Base-by-base conservation (phyloP, 2,797 vertebrate genomes). In the Trichosurus vulpecula region DNA sequence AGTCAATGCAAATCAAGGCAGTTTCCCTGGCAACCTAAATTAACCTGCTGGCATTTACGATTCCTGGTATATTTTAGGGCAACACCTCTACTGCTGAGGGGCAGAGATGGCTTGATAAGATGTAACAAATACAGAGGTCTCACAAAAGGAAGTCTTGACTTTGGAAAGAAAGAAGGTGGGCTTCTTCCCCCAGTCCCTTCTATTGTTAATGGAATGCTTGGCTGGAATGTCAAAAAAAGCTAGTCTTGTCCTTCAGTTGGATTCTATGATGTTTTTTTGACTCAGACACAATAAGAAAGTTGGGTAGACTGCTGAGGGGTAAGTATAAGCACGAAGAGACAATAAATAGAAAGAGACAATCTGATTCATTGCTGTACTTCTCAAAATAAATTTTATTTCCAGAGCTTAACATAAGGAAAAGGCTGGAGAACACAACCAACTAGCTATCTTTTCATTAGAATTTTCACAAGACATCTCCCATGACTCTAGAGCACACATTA, bases 11-110 rank as follows among this genome's bases (percentile, higher is more conserved):
- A 97, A 97, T 96, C 91, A 52, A 61, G 90, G 19, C 94, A 90
- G 95, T 97, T 96, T 96, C 97, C 95, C 54, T 93, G 91, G 95
- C 93, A 97, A 97, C 95, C 51, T 16, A 52, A 96, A 92, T 94
- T 94, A 94, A 93, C 92, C 93, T 16, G 2, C 61, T 54, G 52
- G 61, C 90, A 90, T 94, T 96, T 93, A 61, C 16, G 56, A 52
- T 35, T 54, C 89, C 89, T 90, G 56, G 61, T 31, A 93, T n/a
- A 90, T 94, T 95, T 95, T 92, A 93, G 51, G 54, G 94, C 61
- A 94, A 51, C 87, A 90, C 51, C 25, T 41, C 58, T 91, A 61
- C 29, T 81, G 87, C n/a, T 96, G 29, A 93, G 57, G 87, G 66
- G 91, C 14, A 8, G 57, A 92, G 90, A 55, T 53, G 92, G 61